A percentile compares a stretch with the other conserved stretches of the same genome.
These are phyloP conservation scores for Hepsetus odoe DNA, from an alignment of 2,113 vertebrate species.

Conservation along the genomic window DNA sequence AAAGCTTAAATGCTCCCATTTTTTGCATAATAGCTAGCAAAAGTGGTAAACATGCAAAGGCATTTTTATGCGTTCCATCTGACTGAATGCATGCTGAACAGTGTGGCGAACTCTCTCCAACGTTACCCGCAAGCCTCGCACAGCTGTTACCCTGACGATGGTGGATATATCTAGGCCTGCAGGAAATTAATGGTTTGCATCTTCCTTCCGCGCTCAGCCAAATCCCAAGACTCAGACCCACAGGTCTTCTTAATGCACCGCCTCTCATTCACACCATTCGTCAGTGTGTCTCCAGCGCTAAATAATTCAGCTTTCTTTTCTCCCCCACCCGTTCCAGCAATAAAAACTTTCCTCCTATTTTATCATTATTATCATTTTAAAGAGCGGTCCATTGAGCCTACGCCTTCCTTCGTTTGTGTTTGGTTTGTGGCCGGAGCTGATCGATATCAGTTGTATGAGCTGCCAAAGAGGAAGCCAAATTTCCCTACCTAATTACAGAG, in stretches of 20 bases:
- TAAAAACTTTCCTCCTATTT: conserved; percentile 30
- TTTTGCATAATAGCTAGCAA: conserved; percentile 32
- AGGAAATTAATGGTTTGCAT: conserved; percentile 47
- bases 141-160: conserved; percentile 33
- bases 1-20: conserved; percentile 31
- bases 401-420: conserved; percentile 32
- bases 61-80: neutral
- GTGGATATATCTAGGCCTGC: conserved; percentile 14
- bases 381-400: conserved; percentile 7
- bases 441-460: conserved; percentile 47
- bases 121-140: conserved; percentile 14
- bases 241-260: conserved; percentile 45
- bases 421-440: conserved; percentile 46
- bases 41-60: conserved; percentile 30
- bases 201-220: conserved; percentile 42
- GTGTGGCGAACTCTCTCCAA: conserved; percentile 7
- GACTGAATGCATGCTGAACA: conserved; percentile 8
- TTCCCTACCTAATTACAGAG: conserved; percentile 52
- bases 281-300: conserved; percentile 19
- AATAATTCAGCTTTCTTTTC: conserved; percentile 46
- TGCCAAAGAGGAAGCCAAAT: conserved; percentile 48
- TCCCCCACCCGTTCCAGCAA: conserved; percentile 14
- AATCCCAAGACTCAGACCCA: conserved; percentile 41
- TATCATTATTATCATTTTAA: conserved; percentile 47
- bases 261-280: conserved; percentile 28